Evolutionary conservation across 2,113 vertebrate species (phyloP).

Genomic region (Phocoena sinus): DNA sequence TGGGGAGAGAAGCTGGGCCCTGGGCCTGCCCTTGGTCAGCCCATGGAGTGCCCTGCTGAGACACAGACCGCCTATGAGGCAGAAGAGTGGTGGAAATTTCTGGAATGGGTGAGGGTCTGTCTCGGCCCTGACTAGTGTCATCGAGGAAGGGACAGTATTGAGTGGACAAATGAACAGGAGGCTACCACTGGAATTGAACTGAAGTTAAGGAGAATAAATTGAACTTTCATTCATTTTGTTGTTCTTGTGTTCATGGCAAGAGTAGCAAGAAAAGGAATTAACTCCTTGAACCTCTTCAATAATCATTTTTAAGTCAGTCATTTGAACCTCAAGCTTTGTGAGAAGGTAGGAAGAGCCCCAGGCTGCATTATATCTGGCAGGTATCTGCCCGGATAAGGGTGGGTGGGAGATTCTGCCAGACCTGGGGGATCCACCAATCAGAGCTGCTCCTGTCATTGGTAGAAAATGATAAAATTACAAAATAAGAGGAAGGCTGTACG

Average conservation of each 20-base stretch:
- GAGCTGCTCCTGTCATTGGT: neutral
- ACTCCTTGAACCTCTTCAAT: neutral
- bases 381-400: neutral
- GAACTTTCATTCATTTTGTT: neutral
- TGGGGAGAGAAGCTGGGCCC: neutral
- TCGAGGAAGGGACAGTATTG: accelerated
- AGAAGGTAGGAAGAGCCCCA: neutral
- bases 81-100: neutral
- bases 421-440: accelerated
- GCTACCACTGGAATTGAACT: neutral
- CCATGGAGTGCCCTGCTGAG: neutral
- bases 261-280: neutral
- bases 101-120: neutral
- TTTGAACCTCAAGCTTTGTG: neutral
- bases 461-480: neutral
- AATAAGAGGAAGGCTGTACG: neutral
- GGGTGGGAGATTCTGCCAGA: neutral
- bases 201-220: neutral
- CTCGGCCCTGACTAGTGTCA: accelerated
- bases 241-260: neutral
- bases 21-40: neutral
- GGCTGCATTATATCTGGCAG: accelerated
- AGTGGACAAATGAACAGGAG: neutral
- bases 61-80: accelerated
- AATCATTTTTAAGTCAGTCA: neutral